Conservation (phyloP, 1,140 invertebrate genomes). For the Papilio helenus region DNA sequence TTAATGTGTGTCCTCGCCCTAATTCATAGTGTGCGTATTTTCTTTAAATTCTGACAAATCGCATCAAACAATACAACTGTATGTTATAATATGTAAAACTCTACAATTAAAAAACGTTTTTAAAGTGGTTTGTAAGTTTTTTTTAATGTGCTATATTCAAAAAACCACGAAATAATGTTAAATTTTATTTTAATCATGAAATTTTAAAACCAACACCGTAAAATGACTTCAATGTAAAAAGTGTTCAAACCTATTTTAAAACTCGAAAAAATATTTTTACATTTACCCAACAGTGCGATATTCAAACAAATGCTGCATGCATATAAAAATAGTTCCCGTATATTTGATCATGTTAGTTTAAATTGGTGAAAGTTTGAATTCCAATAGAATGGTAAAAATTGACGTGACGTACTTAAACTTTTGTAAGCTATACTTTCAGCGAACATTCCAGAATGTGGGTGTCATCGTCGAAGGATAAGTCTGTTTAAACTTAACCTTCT, state of each 20-base stretch:
- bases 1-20: too few species aligned
- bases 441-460: too few species aligned
- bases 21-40: too few species aligned
- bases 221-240: neutral
- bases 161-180: neutral
- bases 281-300: neutral
- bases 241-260: neutral
- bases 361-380: neutral
- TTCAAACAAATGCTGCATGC: neutral
- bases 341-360: neutral
- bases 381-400: neutral
- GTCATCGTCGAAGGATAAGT: too few species aligned
- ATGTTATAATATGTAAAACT: too few species aligned
- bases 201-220: neutral
- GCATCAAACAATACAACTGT: too few species aligned
- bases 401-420: neutral
- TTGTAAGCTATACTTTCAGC: constrained; percentile 3
- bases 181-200: too few species aligned
- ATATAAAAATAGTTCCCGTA: neutral
- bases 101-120: too few species aligned
- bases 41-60: too few species aligned
- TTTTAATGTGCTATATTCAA: too few species aligned
- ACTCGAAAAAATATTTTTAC: neutral
- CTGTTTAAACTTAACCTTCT: too few species aligned
- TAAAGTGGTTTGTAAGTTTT: too few species aligned